phyloP scores from a whole-genome alignment of 2,797 vertebrate genomes.

The Diplodus puntazzo region DNA sequence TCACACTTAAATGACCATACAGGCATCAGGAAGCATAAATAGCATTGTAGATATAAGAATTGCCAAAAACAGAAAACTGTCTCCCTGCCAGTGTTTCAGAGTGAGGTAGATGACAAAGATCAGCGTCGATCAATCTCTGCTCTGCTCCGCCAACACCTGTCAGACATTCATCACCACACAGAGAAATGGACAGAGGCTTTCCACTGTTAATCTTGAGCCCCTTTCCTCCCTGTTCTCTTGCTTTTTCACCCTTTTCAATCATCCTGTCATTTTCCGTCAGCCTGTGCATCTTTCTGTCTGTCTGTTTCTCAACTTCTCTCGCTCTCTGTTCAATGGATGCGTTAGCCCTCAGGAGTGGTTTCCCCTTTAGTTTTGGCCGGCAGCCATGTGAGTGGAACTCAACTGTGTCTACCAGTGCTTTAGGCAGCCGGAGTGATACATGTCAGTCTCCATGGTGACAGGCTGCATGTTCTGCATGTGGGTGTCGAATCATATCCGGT shows the following conservation, averaged over 20 bases:
- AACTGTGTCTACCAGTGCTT: slow-evolving; percentile 40
- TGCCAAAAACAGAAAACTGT: slow-evolving; percentile 19
- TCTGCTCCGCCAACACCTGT: slow-evolving; percentile 36
- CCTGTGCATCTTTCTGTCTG: slow-evolving; percentile 28
- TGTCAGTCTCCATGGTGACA: slow-evolving; percentile 76
- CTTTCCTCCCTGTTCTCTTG: slow-evolving; percentile 32
- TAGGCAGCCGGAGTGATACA: slow-evolving; percentile 53
- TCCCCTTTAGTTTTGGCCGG: slow-evolving; percentile 62
- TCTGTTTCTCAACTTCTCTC: slow-evolving; percentile 34
- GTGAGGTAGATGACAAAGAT: slow-evolving; percentile 31
- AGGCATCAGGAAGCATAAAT: slow-evolving; percentile 35
- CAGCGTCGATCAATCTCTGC: slow-evolving; percentile 40
- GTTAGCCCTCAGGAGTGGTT: slow-evolving; percentile 46
- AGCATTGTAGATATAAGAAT: slow-evolving; percentile 1
- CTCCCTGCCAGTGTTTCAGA: slow-evolving; percentile 4
- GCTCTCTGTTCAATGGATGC: slow-evolving; percentile 27
- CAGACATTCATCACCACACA: slow-evolving; percentile 52
- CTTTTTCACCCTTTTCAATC: slow-evolving; percentile 51
- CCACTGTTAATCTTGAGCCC: slow-evolving; percentile 35
- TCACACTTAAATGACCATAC: not conserved
- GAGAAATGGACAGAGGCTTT: slow-evolving; percentile 41
- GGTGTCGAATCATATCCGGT: slow-evolving; percentile 37
- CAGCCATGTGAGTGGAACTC: slow-evolving; percentile 32
- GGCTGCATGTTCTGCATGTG: slow-evolving; percentile 58
- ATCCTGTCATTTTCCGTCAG: slow-evolving; percentile 58